A percentile compares a stretch with the other conserved stretches of the same genome.
These are phyloP conservation scores for Trialeurodes vaporariorum DNA, from an alignment of 1,140 invertebrate genomes.

Conservation along the genomic window DNA sequence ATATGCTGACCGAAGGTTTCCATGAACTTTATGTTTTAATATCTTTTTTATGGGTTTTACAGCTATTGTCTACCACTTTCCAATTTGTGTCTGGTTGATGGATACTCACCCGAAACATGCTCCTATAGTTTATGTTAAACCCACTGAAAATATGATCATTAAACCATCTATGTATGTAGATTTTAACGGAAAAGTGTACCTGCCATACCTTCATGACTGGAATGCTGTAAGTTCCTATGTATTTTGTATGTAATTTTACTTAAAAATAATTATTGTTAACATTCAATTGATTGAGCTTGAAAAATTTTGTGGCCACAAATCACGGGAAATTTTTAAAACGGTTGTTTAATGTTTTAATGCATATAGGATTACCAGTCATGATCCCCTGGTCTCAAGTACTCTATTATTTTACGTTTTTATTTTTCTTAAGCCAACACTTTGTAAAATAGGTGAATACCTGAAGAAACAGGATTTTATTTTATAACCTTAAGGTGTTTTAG, in stretches of 20 bases:
- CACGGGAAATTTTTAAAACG: no score
- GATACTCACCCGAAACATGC: conserved; percentile 95
- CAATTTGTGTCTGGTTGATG: conserved; percentile 89
- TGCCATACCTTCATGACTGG: conserved; percentile 97
- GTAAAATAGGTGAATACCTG: no score
- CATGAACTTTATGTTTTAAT: background rate
- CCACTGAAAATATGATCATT: conserved; percentile 90
- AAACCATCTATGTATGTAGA: conserved; percentile 91
- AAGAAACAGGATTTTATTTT: background rate
- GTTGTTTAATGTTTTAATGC: no score
- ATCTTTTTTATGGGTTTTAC: conserved; percentile 19
- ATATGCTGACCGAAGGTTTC: background rate
- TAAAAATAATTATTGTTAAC: no score
- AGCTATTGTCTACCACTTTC: conserved; percentile 89
- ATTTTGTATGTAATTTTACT: no score
- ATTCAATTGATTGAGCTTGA: no score
- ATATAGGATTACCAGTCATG: no score
- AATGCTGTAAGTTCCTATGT: conserved; percentile 53
- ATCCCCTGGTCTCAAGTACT: no score
- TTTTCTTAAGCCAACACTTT: no score
- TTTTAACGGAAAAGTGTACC: conserved; percentile 88
- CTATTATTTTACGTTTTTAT: no score
- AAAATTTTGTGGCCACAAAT: no score
- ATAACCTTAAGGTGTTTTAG: background rate
- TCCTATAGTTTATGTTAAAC: conserved; percentile 95